Base-by-base conservation (phyloP, 2,888 invertebrate genomes). In the Drosophila macrospina region DNA sequence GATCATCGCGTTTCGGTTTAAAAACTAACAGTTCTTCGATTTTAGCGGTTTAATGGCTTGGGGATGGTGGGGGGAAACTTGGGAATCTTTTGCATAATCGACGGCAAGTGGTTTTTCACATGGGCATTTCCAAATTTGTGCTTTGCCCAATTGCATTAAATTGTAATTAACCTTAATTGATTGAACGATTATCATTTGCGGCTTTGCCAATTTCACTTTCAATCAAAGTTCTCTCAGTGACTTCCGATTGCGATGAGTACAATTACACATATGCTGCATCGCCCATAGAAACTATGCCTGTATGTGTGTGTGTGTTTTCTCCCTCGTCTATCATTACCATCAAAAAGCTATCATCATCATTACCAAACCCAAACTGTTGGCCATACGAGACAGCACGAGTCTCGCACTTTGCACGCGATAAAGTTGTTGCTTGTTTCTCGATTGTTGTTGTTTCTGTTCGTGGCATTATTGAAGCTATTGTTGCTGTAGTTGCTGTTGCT, bases 301-400 rank as follows among this genome's bases (percentile, higher is more conserved):
- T 16, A 30, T 39, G 36, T 48, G 56, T 34, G 39, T 15, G 37
- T 39, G 28, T 63, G 64, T 44, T 39, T 47, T 66, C 55, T 63
- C 55, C 55, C 47, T 69, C 56, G 75, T 69, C 82, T 79, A 81
- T 78, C 85, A 83, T 87, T 86, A 85, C 69, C 81, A 88, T 88
- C 81, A 85, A 80, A 87, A 88, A 79, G 75, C 85, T 81, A 87
- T 88, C 88, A 87, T 88, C 88, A 88, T 80, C 83, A 87, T 83
- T 86, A 83, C 67, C 76, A 60, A 69, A 44, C 60, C 54, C 61
- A 61, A 70, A 73, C 65, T 61, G 69, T 62, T 61, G 45, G 28
- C 74, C 45, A 62, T 48, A 65, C 54, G 50, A 60, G 60, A 67
- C 60, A 80, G 86, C 83, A 88, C 88, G 86, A 86, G 86, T 80